Percentiles rank a stretch among this genome's conserved stretches.
Evolutionary conservation across 2,113 vertebrate species (phyloP).

Genomic region (Pontoporia blainvillei): DNA sequence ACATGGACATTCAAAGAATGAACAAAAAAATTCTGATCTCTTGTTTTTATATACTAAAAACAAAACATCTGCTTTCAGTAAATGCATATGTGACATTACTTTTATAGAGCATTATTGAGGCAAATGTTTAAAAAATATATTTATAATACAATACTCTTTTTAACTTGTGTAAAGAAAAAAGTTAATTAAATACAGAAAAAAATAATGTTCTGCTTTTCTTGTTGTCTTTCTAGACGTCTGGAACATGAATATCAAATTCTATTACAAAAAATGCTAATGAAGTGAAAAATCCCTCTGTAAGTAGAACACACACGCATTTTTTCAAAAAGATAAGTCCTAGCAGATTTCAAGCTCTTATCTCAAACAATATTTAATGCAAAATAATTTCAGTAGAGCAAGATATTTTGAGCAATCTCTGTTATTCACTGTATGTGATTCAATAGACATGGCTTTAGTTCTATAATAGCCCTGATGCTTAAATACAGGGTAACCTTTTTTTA

Average conservation of each 20-base stretch:
- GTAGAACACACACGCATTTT: neutral
- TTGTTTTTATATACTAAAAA: neutral
- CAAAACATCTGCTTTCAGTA: neutral
- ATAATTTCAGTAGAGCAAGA: neutral
- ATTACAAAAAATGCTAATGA: neutral
- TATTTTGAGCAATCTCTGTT: neutral
- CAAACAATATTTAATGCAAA: neutral
- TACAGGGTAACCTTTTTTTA: neutral
- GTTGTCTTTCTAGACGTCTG: neutral
- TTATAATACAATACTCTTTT: neutral
- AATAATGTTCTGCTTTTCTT: neutral
- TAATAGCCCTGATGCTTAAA: neutral
- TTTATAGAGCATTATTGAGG: neutral
- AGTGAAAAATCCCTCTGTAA: neutral
- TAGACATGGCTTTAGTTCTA: neutral
- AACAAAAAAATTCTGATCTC: neutral
- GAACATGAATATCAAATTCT: neutral
- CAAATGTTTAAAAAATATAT: neutral
- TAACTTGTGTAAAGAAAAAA: neutral
- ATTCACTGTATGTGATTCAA: neutral
- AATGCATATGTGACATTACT: neutral
- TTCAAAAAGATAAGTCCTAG: neutral
- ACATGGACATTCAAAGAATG: neutral
- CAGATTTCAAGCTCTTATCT: neutral
- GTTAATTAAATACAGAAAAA: neutral